Conservation (phyloP, 2,888 invertebrate species). For the Autographa pulchrina region DNA sequence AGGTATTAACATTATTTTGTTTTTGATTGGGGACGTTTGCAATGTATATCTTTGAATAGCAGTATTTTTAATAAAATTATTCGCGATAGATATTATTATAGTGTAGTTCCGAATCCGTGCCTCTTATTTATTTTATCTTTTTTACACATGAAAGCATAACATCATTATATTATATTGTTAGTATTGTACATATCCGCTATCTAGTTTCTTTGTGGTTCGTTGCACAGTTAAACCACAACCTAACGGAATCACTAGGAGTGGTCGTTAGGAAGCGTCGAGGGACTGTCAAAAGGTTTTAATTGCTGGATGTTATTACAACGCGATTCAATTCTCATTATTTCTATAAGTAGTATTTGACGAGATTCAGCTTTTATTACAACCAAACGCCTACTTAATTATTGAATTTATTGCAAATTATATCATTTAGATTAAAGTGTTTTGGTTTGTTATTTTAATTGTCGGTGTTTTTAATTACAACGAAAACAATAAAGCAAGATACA, state of each 20-base stretch:
- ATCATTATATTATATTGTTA: neutral
- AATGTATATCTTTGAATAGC: too few relatives aligned
- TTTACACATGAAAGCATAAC: too few relatives aligned
- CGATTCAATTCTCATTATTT: neutral
- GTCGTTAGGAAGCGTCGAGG: constrained; percentile 29
- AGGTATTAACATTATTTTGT: too few relatives aligned
- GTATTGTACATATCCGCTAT: neutral
- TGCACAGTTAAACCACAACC: constrained; percentile 21
- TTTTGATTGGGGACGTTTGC: too few relatives aligned
- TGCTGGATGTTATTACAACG: constrained; percentile 1
- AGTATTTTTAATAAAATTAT: too few relatives aligned
- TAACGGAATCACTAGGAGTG: constrained; percentile 35
- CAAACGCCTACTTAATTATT: too few relatives aligned
- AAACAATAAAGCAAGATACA: neutral
- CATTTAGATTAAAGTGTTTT: neutral
- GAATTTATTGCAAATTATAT: neutral
- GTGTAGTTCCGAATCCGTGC: too few relatives aligned
- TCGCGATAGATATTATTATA: too few relatives aligned
- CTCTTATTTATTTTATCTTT: too few relatives aligned
- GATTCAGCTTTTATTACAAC: neutral
- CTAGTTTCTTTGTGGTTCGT: constrained; percentile 24
- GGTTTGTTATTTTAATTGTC: neutral
- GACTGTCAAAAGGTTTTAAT: constrained; percentile 7
- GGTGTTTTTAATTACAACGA: too few relatives aligned
- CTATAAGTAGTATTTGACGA: neutral